phyloP scores from a whole-genome alignment of 2,888 invertebrate genomes.

The Ochropleura leucogaster region DNA sequence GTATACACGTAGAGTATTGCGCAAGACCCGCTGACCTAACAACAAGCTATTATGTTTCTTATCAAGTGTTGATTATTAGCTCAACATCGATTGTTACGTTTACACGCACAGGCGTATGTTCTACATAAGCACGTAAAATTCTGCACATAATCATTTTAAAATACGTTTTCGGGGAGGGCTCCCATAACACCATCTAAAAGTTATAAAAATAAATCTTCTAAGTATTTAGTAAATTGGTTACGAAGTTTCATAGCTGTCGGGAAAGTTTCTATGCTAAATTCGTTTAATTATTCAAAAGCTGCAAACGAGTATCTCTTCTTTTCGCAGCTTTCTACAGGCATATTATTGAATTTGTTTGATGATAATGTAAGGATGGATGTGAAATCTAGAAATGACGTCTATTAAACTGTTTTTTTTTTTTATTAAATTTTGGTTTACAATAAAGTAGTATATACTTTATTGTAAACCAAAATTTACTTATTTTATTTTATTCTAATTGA shows the following conservation, averaged over 20 bases:
- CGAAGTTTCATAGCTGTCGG: conserved; percentile 46
- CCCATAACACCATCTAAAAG: neutral
- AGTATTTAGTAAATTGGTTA: conserved; percentile 48
- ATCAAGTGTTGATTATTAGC: conserved; percentile 38
- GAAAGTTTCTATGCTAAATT: conserved; percentile 60
- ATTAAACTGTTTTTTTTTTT: no score
- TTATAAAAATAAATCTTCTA: conserved; percentile 13
- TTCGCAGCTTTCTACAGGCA: conserved; percentile 67
- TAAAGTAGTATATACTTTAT: no score
- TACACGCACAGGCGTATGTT: conserved; percentile 15
- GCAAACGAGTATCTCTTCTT: conserved; percentile 64
- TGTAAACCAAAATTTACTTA: no score
- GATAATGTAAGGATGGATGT: neutral
- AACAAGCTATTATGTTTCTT: conserved; percentile 45
- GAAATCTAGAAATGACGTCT: neutral
- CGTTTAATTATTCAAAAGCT: conserved; percentile 66
- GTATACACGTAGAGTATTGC: conserved; percentile 55
- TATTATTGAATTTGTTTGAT: conserved; percentile 36
- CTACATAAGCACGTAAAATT: conserved; percentile 1
- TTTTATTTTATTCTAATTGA: no score
- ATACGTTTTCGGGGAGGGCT: neutral
- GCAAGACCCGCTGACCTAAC: conserved; percentile 62
- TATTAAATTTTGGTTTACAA: no score
- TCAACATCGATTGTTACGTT: conserved; percentile 32
- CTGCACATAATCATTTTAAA: neutral